Evolutionary conservation across 2,888 invertebrate genomes (phyloP), one percentile per base, ranked within the genome.

Genomic region (Oscheius onirici): DNA sequence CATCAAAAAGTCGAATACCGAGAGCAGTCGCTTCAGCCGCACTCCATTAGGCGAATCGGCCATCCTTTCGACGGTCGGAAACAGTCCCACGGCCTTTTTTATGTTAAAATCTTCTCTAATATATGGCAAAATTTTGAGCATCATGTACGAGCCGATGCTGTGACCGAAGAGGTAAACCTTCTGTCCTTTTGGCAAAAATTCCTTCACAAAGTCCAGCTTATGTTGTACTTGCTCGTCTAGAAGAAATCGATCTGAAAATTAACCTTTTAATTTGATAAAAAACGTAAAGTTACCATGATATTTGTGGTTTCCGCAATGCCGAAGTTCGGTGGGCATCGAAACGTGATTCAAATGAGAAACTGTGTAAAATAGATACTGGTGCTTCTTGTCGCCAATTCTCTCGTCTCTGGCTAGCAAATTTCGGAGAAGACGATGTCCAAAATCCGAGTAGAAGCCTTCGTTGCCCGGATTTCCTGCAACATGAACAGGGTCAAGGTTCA

Each of bases 61-160:
- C 84, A 85, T 85, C n/a, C 80, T 69, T 52, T 81, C 82, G 15
- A 85, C 71, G 2, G 85, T 84, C 1, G 85, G 85, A 67, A 85
- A 85, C 20, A 85, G 71, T 1, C 76, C 83, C 43, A 84, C 73
- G 1, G 78, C 81, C 20, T 75, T 80, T 46, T 60, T 57, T 41
- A 83, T 73, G 65, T 76, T 63, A 57, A 75, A 80, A 43, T 79
- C 81, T 3, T 73, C 75, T 24, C 73, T 60, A 6, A 81, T 61
- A 24, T 79, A 79, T 15, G 79, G 77, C 28, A 81, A 69, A 8
- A 81, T 74, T 49, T 60, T 73, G 2, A 82, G 71, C 80, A 79
- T 79, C 79, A 83, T 83, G 65, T 81, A 83, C 2, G 79, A 76
- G 1, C 83, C 85, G 70, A 85, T 85, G 61, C 83, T 83, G 66